Evolutionary conservation across 37 sponge, comb jelly and placozoan genomes (phyloP), one percentile per base, ranked within the genome.

Genomic region (Beroe ovata): DNA sequence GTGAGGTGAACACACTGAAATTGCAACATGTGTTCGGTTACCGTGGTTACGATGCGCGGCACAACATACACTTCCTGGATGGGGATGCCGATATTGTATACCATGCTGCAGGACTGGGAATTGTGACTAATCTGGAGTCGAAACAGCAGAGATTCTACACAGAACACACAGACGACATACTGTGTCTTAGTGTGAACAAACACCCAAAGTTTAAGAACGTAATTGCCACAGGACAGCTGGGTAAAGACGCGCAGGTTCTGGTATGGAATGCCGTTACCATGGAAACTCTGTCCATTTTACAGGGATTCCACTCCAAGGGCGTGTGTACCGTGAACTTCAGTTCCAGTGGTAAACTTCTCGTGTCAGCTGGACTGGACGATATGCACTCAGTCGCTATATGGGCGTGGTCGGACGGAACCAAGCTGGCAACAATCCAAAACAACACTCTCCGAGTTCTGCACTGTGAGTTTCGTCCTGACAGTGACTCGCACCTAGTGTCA

Each of bases 111-210:
- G 99, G 94, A 14, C 92, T 92, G 19, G 99, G 96, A 0, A 92
- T 97, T 25, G 93, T 97, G 19, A 92, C 72, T 42, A 89, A 95
- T 88, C 64, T 91, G 4, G 91, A 89, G 60, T 94, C 93, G 28
- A 88, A 77, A 37, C 59, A 64, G 21, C 99, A 97, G 91, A 84
- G 92, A 21, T 97, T 97, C 91, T 97, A 95, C 91, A 54, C 93
- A 62, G 93, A 97, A 90, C 99, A 97, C 92, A 97, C 92, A 47
- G 99, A 97, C 88, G 99, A 97, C 88, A 95, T 97, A 66, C 77
- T 95, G 14, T 92, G 93, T 60, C 60, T 97, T 11, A 60, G 91
- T 59, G 89, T 95, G 54, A 93, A 92, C 64, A 64, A 91, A 34
- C 90, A 59, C 88, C 88, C 62, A 2, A 88, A 60, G 69, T 88